Evolutionary conservation across 2,797 vertebrate species (phyloP).

Genomic region (Hippopotamyrus pictus): DNA sequence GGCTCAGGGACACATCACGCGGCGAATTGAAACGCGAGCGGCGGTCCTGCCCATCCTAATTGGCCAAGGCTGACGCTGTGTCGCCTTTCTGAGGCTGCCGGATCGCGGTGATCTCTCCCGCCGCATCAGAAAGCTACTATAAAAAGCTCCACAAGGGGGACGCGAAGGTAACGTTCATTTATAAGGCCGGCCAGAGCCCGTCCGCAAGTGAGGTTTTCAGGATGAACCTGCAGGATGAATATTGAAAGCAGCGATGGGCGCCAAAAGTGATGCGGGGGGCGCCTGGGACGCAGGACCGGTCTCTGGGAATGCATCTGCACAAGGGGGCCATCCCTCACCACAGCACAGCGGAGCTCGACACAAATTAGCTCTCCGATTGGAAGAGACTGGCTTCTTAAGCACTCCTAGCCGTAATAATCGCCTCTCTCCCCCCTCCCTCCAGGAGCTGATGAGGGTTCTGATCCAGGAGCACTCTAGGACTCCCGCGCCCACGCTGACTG

Average conservation of each 20-base stretch:
- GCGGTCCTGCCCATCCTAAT: not conserved
- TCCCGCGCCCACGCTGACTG: constrained; percentile 39
- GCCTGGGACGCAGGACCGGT: not conserved
- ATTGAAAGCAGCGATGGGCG: not conserved
- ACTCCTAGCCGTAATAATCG: constrained; percentile 3
- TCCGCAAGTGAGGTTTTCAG: not conserved
- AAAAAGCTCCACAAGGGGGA: not conserved
- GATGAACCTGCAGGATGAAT: not conserved
- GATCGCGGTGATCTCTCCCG: not conserved
- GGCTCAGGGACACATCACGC: not conserved
- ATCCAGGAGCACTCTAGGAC: constrained; percentile 8
- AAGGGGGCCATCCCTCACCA: not conserved
- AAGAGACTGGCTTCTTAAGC: constrained; percentile 21
- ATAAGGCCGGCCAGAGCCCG: not conserved
- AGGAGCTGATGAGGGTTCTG: not conserved
- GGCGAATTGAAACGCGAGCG: not conserved
- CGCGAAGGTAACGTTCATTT: not conserved
- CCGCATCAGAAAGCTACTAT: not conserved
- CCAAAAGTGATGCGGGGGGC: not conserved
- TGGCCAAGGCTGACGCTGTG: not conserved
- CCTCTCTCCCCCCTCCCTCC: not conserved
- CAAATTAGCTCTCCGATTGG: constrained; percentile 5
- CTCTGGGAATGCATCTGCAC: not conserved
- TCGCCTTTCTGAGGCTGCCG: not conserved
- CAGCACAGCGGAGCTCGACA: not conserved